Percentiles rank a stretch among this genome's conserved stretches.
Evolutionary conservation across 2,797 vertebrate genomes (phyloP).

Genomic region (Toxotes lorentzi): DNA sequence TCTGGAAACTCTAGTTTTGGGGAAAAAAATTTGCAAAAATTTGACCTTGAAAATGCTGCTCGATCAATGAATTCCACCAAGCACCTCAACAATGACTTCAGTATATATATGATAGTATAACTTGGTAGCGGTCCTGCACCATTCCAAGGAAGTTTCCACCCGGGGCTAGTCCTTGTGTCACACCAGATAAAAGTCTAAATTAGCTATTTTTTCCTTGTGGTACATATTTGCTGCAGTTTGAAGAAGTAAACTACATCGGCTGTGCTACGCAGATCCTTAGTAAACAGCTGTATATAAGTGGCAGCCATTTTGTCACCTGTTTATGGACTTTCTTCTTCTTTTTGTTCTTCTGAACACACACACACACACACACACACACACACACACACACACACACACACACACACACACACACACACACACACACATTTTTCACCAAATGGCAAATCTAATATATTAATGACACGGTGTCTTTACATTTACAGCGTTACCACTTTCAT

Average conservation of each 20-base stretch:
- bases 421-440: background rate
- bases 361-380: no score
- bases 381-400: no score
- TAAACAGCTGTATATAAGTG: no score
- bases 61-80: background rate
- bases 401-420: background rate
- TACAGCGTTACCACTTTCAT: background rate
- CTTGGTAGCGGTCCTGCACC: background rate
- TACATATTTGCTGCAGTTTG: no score
- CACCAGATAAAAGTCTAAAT: background rate
- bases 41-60: constrained; percentile 5
- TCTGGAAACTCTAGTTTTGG: background rate
- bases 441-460: background rate
- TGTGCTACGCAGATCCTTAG: no score
- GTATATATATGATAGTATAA: no score
- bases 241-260: no score
- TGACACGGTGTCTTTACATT: background rate
- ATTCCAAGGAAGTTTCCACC: background rate
- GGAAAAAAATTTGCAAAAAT: background rate
- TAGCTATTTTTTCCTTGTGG: no score
- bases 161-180: background rate
- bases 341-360: no score
- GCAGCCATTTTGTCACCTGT: no score
- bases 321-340: no score
- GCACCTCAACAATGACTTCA: no score